Evolutionary conservation across 92 coral and sea anemone genomes (phyloP).

Genomic region (Porites divaricata): DNA sequence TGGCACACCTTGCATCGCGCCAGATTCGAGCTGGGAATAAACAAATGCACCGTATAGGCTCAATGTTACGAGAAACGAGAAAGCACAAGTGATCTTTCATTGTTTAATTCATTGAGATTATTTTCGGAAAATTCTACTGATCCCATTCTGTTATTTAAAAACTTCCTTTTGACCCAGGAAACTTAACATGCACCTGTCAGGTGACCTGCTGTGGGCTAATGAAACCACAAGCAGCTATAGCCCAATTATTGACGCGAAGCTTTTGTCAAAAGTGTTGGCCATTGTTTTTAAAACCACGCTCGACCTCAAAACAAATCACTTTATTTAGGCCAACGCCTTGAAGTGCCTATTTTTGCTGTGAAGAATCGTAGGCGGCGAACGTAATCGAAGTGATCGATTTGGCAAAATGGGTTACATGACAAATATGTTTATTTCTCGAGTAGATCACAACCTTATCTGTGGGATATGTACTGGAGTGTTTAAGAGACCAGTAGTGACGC

Average conservation of each 20-base stretch:
- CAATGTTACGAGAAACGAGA: too few relatives aligned
- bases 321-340: constrained; percentile 1
- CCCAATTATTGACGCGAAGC: constrained; percentile 7
- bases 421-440: constrained; percentile 71
- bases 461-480: constrained; percentile 96
- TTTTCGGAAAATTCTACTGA: neutral
- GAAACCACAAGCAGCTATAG: constrained; percentile 52
- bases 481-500: constrained; percentile 80
- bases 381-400: neutral
- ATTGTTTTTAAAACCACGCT: constrained; percentile 19
- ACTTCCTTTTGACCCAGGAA: neutral
- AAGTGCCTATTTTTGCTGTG: neutral
- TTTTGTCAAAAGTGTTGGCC: neutral
- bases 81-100: too few relatives aligned
- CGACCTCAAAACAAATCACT: neutral
- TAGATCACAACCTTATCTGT: constrained; percentile 89
- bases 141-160: neutral
- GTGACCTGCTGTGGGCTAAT: constrained; percentile 43
- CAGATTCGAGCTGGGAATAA: too few relatives aligned
- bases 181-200: constrained; percentile 22
- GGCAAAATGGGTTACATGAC: constrained; percentile 81
- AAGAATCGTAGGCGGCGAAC: constrained; percentile 15
- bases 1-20: too few relatives aligned
- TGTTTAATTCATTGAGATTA: neutral
- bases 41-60: too few relatives aligned